Evolutionary conservation across 2,888 invertebrate species (phyloP).

Genomic region (Loripinus fragilis): DNA sequence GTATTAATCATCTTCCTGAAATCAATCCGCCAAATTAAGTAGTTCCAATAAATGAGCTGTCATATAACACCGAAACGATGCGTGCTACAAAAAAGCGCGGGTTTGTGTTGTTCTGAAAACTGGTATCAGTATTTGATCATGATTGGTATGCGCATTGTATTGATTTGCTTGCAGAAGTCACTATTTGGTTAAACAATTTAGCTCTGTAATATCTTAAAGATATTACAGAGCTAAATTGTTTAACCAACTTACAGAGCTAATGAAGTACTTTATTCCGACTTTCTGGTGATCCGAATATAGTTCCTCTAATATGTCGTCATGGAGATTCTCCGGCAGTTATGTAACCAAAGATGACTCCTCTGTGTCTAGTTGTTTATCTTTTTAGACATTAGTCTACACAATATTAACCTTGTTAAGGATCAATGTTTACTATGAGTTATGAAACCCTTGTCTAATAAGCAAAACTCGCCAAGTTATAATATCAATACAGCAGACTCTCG

Average conservation of each 20-base stretch:
- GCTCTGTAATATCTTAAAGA: too few species aligned
- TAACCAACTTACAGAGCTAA: too few species aligned
- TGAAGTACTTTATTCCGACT: too few species aligned
- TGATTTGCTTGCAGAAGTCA: too few species aligned
- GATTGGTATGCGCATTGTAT: too few species aligned
- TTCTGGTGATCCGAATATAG: background rate
- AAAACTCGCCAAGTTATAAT: too few species aligned
- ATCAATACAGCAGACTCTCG: too few species aligned
- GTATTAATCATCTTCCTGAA: slow-evolving; percentile 17
- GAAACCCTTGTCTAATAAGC: too few species aligned
- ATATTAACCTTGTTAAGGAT: background rate
- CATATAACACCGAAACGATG: background rate
- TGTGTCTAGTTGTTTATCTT: background rate
- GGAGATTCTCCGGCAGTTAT: background rate
- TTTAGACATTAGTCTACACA: background rate
- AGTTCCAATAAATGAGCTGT: slow-evolving; percentile 18
- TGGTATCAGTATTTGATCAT: too few species aligned
- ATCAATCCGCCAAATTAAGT: slow-evolving; percentile 21
- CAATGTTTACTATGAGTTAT: background rate
- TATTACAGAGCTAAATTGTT: too few species aligned
- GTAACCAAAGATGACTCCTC: slow-evolving; percentile 9
- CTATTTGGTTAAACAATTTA: too few species aligned
- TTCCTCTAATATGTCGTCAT: background rate
- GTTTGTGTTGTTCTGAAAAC: too few species aligned
- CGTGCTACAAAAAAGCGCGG: background rate